Evolutionary conservation across 1,140 invertebrate genomes (phyloP), one percentile per base, ranked within the genome.

Genomic region (Trachymyrmex cornetzi): DNA sequence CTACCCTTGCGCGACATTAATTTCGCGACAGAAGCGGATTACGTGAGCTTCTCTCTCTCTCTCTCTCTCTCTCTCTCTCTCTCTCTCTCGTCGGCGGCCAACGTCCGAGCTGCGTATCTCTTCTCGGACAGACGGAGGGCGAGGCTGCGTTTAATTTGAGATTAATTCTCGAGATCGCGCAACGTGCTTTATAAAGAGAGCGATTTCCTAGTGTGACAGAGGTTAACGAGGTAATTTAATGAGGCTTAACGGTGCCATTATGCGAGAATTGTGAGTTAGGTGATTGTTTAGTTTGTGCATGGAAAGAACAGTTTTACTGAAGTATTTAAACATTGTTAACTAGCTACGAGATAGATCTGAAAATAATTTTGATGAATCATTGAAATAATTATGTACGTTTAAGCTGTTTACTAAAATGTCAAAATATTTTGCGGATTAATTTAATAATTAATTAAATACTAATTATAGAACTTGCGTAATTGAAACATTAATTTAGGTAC

Each of bases 151-250:
- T 87, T 84, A 84, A 81, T 75, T 77, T 44, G 48, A 66, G 50
- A 55, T 66, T 77, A 66, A 75, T 59, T 77, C 27, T 27, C 53
- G 55, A 48, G 71, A 85, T 77, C 81, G 71, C 57, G 16, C 53
- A 38, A 71, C 66, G 14, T 67, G 48, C 74, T 79, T 85, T 85
- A 66, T 79, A 67, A 66, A 57, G 74, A 63, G 74, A 71, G 19
- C 55, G n/a, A 72, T 82, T 82, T 82, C 57, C 4, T 7, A 30
- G 48, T 27, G 48, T 27, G 66, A 61, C 53, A 44, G 11, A 55
- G 63, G 82, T 86, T 88, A 74, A 86, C 67, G 50, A 74, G 61
- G 7, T 87, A 80, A 88, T 88, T 86, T 79, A 80, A 86, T 57
- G 38, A 72, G 50, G 1, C 44, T 22, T 85, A 67, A 30, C 63